Evolutionary conservation across 2,888 invertebrate genomes (phyloP), one percentile per base, ranked within the genome.

Genomic region (Tigriopus californicus): DNA sequence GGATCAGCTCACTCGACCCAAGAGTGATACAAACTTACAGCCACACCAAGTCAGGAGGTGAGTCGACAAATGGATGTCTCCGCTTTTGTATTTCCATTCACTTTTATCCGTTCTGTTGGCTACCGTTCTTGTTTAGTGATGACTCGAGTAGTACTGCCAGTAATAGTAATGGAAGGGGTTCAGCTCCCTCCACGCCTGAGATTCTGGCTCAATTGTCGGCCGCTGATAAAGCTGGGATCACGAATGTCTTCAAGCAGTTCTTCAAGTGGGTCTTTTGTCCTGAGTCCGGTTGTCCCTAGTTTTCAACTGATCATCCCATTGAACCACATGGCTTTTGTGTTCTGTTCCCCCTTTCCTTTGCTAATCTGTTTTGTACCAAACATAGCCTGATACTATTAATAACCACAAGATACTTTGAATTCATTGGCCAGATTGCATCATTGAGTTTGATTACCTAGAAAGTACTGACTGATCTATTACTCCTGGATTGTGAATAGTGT

Each of bases 231-330:
- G 80, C 86, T 70, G 85, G 87, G 68, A 82, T 85, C 61, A 83
- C 83, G 71, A 83, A 83, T 78, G 86, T 89, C 76, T 87, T 90
- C 81, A 89, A 89, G 80, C 89, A 88, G 78, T 88, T 89, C 78
- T 89, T 90, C 83, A 90, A 90, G 90, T 90, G 87, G 80, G 76
- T 75, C 61, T 24, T 12, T 15, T 12, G 33, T 18, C 44, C 33
- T 33, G 33, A 33, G 33, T 33, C 33, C 33, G 24, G 3, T 15
- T 12, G 20, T 58, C 40, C 13, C 12, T 12, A 41, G 40, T 33
- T 40, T 5, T 20, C 4, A 46, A 46, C 15, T 18, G 20, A 18
- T 8, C 33, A 33, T 33, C 33, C 33, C 33, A 33, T 33, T 33
- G 33, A 33, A 33, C 33, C 33, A 33, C 33, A 33, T 33, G 33